Base-by-base conservation (phyloP, 2,113 vertebrate species). In the Cottus gobio region DNA sequence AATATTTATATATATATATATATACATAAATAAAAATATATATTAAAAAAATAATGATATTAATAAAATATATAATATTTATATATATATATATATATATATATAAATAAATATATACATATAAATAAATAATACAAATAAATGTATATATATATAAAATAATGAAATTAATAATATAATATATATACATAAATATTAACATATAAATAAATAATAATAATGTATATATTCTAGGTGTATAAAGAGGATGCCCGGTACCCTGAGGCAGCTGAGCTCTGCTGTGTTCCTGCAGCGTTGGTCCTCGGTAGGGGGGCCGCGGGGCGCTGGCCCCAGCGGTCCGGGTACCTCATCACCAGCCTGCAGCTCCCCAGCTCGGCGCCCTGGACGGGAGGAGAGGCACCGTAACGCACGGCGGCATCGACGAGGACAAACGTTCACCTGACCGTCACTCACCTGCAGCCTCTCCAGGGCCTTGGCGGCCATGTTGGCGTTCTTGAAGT, bases 281-380 rank as follows among this genome's bases (percentile, higher is more conserved):
- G 83, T 46, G 77, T 46, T 22, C 5, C 86, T 26, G 44, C 52
- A 22, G 46, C 0, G 16, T 2, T 85, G 80, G 64, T 82, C 61
- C 67, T 80, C 18, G 50, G 76, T 4, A 36, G 4, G 50, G 56
- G 26, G 24, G 74, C 20, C 82, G 39, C 2, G 11, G 2, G 78
- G 44, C 74, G 26, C 39, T 90, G 88, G 63, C 87, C 84, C 64
- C 92, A 89, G 13, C 90, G 85, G 76, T 95, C 93, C 28, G 94
- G 94, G 77, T 95, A 95, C 65, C 93, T 87, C 74, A 95, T 89
- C 70, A 95, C 88, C 85, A 95, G 90, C 56, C 80, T 92, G 54
- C 89, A 92, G 82, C 92, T 84, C 44, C 92, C 87, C 18, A 95
- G 84, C 71, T 92, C 89, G 85, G 86, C 87, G 15, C 93, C 93